Evolutionary conservation across 2,797 vertebrate species (phyloP), one percentile per base, ranked within the genome.

Genomic region (Sternarchorhynchus goeldii): DNA sequence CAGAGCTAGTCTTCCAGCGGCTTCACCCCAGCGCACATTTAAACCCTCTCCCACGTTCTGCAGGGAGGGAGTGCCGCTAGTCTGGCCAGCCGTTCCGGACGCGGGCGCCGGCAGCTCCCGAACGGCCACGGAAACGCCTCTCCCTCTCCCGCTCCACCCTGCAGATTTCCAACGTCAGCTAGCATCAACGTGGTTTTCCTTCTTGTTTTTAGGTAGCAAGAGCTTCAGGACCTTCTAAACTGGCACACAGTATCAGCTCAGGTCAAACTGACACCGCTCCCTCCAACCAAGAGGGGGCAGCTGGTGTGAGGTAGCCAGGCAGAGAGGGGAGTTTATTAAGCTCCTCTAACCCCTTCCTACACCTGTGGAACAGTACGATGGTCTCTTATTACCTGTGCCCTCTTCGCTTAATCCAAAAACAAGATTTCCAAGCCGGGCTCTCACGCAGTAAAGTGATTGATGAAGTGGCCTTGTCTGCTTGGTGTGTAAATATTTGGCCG

Each of bases 381-480:
- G 87, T 79, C 87, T 80, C 88, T 83, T 89, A 89, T 92, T 89
- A 90, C 85, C 80, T 79, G 86, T 88, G 80, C 83, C 82, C 89
- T 90, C 87, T 92, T 90, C 87, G 88, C 88, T 86, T 92, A 91
- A 92, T 93, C 91, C 90, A 89, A 89, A 91, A 91, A 91, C 88
- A 92, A 89, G 91, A 92, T 90, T 91, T 88, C 79, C 0, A 64
- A 87, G 86, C 82, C 81, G 45, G 76, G 82, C 85, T 79, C 86
- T 82, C 76, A 78, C 88, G 88, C 88, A 90, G 88, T 89, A 4
- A 83, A 3, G 87, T 90, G 88, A 89, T 78, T 81, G 90, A 90
- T 90, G 84, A 86, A n/a, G 74, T 41, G 78, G 76, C 79, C 81
- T 88, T 86, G 79, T 86, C 88, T 86, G 64, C 85, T 85, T 85